Evolutionary conservation across 2,888 invertebrate species (phyloP).

Genomic region (Eutolmus rufibarbis): DNA sequence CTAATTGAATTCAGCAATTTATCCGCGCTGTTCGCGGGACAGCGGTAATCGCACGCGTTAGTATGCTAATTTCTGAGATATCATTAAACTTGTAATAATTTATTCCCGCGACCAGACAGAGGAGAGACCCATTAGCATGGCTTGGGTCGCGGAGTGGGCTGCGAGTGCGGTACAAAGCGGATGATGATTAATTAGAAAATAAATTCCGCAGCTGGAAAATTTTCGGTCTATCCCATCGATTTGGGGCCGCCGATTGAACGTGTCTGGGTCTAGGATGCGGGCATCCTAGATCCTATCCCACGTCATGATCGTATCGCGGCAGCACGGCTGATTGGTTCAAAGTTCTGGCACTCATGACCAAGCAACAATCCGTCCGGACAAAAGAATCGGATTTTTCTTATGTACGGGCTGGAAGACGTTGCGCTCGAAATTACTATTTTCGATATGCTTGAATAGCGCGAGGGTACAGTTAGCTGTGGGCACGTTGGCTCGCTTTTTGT

Average conservation of each 20-base stretch:
- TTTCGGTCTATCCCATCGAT: background rate
- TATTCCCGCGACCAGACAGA: background rate
- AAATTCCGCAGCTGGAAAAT: background rate
- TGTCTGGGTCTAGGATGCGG: background rate
- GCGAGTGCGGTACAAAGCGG: background rate
- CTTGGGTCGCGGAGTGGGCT: background rate
- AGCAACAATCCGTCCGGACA: background rate
- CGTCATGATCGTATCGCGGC: background rate
- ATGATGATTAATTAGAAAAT: slow-evolving; percentile 27
- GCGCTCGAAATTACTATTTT: slow-evolving; percentile 16
- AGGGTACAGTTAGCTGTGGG: slow-evolving; percentile 5
- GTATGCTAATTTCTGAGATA: slow-evolving; percentile 29
- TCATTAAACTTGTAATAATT: slow-evolving; percentile 7
- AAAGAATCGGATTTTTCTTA: background rate
- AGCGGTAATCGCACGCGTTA: slow-evolving; percentile 23
- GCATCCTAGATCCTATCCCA: background rate
- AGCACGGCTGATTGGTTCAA: background rate
- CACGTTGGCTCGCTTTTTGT: slow-evolving; percentile 3
- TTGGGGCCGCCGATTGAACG: background rate
- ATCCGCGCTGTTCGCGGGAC: background rate
- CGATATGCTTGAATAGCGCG: slow-evolving; percentile 22
- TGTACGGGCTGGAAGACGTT: background rate
- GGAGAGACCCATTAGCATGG: background rate
- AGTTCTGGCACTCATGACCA: slow-evolving; percentile 20
- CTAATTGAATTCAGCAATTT: slow-evolving; percentile 20